Base-by-base conservation (phyloP, 2,113 vertebrate species). In the Hucho hucho region DNA sequence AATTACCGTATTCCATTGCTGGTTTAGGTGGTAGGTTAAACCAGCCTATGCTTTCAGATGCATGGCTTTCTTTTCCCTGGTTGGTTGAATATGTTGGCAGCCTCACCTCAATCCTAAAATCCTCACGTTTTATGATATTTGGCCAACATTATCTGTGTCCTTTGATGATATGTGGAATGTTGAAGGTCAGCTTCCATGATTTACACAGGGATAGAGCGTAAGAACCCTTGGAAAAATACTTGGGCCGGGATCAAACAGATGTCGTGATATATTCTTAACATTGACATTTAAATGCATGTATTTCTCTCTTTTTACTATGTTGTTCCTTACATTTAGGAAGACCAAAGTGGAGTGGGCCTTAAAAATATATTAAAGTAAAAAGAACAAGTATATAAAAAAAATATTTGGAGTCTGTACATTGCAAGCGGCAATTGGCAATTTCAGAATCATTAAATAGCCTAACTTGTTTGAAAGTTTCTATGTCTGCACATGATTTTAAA, bases 51-150 rank as follows among this genome's bases (percentile, higher is more conserved):
- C 14, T 18, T 53, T 53, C 49, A 53, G 49, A 18, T 53, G 49
- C 49, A 53, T 53, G 49, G 16, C 16, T 53, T 18, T 53, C 3
- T 53, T 18, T 53, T 16, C 49, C 49, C 49, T 53, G 49, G 49
- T 53, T 16, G 49, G 49, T 53, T 53, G 16, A 53, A 53, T 14
- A 84, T 89, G 90, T 89, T 88, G 79, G 92, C 89, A 89, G 87
- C 93, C 90, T 93, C 91, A 93, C 94, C 90, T 91, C 92, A 89
- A 87, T 94, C 92, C 86, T 90, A 93, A 94, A 95, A 93, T 93
- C 37, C 37, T 43, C 93, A 93, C 91, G 92, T 92, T 94, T 91
- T 53, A 93, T 93, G 93, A 94, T 94, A 91, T 93, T 94, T 94
- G 91, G 91, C 91, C 90, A 92, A 91, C 87, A 92, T 92, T 95